Conservation (phyloP, 2,113 vertebrate genomes). For the Colinus virginianus region DNA sequence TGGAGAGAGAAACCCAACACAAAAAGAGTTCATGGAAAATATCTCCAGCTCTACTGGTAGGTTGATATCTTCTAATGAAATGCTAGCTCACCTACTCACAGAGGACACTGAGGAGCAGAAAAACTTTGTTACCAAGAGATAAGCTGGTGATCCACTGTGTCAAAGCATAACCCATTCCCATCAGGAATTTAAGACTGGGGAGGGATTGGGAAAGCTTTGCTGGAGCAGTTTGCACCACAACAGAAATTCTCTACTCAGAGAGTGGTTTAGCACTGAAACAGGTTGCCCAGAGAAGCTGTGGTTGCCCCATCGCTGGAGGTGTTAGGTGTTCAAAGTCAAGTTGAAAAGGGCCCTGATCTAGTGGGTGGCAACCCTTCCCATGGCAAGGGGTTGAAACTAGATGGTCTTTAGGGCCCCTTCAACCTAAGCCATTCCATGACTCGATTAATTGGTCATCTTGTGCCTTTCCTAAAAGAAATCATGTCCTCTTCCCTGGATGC, state of each 20-base stretch:
- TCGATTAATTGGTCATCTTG: neutral
- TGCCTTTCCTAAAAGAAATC: neutral
- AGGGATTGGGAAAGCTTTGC: neutral
- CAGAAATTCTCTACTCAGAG: neutral
- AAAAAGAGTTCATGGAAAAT: neutral
- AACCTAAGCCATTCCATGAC: neutral
- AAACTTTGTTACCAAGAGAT: too few species aligned
- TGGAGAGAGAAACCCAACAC: slow-evolving; percentile 25
- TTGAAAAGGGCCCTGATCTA: neutral
- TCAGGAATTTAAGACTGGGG: rapidly evolving
- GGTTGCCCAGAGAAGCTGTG: neutral
- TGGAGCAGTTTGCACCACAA: neutral
- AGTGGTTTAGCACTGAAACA: neutral
- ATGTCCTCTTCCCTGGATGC: neutral
- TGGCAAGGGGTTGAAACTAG: neutral
- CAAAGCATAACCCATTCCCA: neutral
- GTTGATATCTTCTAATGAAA: neutral
- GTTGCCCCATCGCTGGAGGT: neutral
- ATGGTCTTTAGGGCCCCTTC: neutral
- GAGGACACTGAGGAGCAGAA: neutral
- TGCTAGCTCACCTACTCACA: too few species aligned
- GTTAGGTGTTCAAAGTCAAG: neutral
- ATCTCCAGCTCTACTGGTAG: neutral
- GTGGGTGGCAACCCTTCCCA: too few species aligned
- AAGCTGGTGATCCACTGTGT: neutral